Conservation (phyloP, 2,113 vertebrate species). For the Pangasianodon gigas region DNA sequence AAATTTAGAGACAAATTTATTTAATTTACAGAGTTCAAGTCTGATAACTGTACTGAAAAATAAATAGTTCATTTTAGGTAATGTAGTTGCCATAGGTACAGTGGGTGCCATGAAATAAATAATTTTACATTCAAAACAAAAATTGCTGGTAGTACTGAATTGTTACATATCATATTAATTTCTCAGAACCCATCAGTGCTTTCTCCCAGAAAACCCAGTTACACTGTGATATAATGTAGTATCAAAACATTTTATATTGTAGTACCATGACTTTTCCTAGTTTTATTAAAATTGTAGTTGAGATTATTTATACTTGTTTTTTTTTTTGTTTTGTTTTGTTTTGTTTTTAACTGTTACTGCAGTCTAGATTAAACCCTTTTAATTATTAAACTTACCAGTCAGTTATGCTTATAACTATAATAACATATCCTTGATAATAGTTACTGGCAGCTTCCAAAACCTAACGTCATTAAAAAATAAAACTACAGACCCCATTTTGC, state of each 20-base stretch:
- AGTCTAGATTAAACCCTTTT: neutral
- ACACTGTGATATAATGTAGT: neutral
- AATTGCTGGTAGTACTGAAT: neutral
- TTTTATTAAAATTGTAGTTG: neutral
- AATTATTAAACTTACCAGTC: neutral
- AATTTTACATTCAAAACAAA: neutral
- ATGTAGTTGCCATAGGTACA: neutral
- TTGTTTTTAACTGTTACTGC: neutral
- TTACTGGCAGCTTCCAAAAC: neutral
- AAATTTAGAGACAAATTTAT: slow-evolving; percentile 2
- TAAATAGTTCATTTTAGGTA: neutral
- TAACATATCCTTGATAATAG: neutral
- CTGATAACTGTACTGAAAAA: neutral
- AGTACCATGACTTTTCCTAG: neutral
- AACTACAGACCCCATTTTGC: neutral
- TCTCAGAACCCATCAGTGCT: neutral
- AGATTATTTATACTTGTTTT: neutral
- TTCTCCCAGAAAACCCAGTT: neutral
- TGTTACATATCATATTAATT: neutral
- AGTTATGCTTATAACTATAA: neutral
- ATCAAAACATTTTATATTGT: neutral
- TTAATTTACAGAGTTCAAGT: neutral
- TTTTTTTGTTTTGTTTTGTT: neutral
- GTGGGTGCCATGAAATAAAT: neutral
- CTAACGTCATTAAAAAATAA: neutral